Percentiles rank a stretch among this genome's conserved stretches.
Evolutionary conservation across 2,113 vertebrate species (phyloP).

Genomic region (Isurus oxyrinchus): DNA sequence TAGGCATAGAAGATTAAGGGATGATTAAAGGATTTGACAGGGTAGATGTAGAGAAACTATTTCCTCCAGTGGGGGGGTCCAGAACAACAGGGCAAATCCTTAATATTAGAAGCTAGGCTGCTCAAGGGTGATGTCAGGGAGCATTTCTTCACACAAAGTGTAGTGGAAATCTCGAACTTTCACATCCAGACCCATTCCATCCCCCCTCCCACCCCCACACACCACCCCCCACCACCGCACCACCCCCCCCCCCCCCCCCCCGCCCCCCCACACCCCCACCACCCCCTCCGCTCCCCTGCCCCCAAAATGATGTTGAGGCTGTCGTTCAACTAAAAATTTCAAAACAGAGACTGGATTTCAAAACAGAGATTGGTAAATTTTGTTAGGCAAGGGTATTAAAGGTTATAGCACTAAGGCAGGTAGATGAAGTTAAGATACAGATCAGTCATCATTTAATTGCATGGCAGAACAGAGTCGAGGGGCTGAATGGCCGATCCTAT

Average conservation of each 20-base stretch:
- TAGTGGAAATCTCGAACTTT: not conserved
- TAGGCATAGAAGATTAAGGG: not conserved
- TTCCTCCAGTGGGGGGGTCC: not conserved
- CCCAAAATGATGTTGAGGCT: too few species aligned
- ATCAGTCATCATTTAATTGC: not conserved
- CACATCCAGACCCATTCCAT: too few species aligned
- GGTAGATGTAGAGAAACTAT: not conserved
- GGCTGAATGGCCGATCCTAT: not conserved
- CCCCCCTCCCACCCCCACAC: too few species aligned
- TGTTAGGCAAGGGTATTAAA: not conserved
- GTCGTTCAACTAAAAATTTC: not conserved
- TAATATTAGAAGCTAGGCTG: too few species aligned
- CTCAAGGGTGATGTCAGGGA: too few species aligned
- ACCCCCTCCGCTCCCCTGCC: too few species aligned
- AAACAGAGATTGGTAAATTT: not conserved
- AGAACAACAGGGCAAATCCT: too few species aligned
- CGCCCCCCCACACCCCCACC: too few species aligned
- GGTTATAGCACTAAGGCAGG: not conserved
- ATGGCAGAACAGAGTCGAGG: not conserved
- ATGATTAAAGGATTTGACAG: not conserved
- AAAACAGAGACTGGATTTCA: not conserved
- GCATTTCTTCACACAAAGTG: too few species aligned
- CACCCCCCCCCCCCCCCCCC: too few species aligned
- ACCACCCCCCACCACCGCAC: too few species aligned
- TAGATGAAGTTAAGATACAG: not conserved